A percentile compares a stretch with the other conserved stretches of the same genome.
Evolutionary conservation across 2,888 invertebrate species (phyloP).

Genomic region (Drosophila conformis): DNA sequence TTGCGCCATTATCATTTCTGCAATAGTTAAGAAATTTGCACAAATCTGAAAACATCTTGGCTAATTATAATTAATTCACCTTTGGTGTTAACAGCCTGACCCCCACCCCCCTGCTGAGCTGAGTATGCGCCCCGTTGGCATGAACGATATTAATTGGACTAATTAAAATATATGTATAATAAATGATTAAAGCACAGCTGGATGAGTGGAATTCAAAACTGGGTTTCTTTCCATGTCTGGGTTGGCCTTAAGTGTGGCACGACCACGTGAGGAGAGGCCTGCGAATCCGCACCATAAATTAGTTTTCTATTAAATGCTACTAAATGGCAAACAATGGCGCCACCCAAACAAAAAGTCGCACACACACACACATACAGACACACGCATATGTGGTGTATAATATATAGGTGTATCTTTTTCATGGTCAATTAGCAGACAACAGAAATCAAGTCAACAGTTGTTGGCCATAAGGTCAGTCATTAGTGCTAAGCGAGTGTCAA

Average conservation of each 20-base stretch:
- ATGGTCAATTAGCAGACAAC: conserved; percentile 76
- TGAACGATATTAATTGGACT: conserved; percentile 54
- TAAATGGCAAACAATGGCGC: conserved; percentile 75
- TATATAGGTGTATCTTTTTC: conserved; percentile 42
- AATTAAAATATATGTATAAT: conserved; percentile 57
- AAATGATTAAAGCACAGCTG: conserved; percentile 44
- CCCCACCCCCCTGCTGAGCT: conserved; percentile 12
- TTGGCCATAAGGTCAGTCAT: conserved; percentile 61
- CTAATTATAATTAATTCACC: conserved; percentile 43
- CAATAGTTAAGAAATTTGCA: conserved; percentile 35
- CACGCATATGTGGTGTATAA: background rate
- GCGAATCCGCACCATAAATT: conserved; percentile 70
- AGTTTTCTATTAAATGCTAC: conserved; percentile 71
- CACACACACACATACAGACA: conserved; percentile 4
- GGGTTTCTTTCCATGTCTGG: conserved; percentile 14
- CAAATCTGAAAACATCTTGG: conserved; percentile 30
- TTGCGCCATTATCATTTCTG: conserved; percentile 9
- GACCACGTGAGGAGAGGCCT: conserved; percentile 50
- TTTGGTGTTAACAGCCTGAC: conserved; percentile 41
- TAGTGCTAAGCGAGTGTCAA: conserved; percentile 56
- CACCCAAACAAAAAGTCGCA: conserved; percentile 62
- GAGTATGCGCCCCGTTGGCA: conserved; percentile 19
- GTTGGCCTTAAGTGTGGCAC: conserved; percentile 31
- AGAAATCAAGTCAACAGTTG: conserved; percentile 59
- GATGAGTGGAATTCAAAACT: conserved; percentile 12